These are phyloP conservation scores for Acanthaster planci DNA, from an alignment of 35 echinoderm and acorn worm species.

Conservation along the genomic window DNA sequence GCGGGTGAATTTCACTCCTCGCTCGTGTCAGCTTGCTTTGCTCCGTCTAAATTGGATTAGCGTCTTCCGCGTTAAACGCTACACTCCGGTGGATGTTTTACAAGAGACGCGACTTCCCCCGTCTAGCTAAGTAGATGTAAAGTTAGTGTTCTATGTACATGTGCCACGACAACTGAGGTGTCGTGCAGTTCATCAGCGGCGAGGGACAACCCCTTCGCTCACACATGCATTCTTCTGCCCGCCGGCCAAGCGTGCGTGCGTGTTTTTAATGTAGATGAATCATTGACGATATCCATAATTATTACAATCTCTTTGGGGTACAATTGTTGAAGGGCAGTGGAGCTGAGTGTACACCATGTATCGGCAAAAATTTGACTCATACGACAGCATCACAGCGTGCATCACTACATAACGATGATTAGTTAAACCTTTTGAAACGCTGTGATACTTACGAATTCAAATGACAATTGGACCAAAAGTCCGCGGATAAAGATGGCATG, in stretches of 20 bases:
- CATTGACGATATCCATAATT: conserved; percentile 9
- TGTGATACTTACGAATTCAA: neutral
- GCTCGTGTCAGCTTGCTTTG: neutral
- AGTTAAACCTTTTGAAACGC: no score
- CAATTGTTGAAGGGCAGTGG: neutral
- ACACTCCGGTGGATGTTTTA: neutral
- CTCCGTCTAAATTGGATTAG: conserved; percentile 14
- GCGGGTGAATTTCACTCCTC: neutral
- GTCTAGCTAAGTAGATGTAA: no score
- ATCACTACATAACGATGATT: no score
- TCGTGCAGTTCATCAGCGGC: conserved; percentile 4
- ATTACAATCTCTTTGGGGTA: neutral
- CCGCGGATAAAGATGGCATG: no score
- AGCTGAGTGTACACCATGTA: neutral
- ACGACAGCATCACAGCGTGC: no score
- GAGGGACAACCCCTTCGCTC: no score
- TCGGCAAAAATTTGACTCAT: neutral
- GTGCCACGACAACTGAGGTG: neutral
- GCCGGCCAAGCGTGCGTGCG: neutral
- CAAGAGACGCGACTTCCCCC: neutral
- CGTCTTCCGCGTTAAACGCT: neutral
- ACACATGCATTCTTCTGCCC: no score
- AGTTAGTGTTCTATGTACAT: no score
- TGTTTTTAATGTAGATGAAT: neutral
- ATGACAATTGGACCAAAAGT: no score